These are phyloP conservation scores for Callospermophilus lateralis DNA, from an alignment of 2,113 vertebrate genomes.

Conservation along the genomic window DNA sequence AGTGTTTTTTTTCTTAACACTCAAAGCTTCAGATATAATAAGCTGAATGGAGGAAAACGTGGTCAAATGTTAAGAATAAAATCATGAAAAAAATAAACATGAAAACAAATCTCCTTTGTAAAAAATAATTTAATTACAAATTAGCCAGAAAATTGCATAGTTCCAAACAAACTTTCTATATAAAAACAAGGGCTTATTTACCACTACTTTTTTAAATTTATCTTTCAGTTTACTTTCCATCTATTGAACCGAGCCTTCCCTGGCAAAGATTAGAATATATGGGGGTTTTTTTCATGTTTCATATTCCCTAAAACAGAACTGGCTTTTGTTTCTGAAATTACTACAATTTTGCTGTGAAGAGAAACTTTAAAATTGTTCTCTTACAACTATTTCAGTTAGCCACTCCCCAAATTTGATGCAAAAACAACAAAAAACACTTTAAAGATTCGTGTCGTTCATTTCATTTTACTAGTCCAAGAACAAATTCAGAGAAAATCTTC, in stretches of 20 bases:
- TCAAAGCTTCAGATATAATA: conserved; percentile 61
- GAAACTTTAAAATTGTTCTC: conserved; percentile 67
- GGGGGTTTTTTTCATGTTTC: conserved; percentile 7
- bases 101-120: conserved; percentile 56
- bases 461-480: conserved; percentile 85
- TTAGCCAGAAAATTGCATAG: conserved; percentile 51
- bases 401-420: conserved; percentile 38
- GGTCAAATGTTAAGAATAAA: conserved; percentile 59
- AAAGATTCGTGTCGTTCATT: conserved; percentile 49
- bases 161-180: conserved; percentile 57
- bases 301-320: conserved; percentile 63
- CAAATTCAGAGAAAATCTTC: conserved; percentile 89
- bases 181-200: conserved; percentile 68
- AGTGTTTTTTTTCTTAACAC: conserved; percentile 37
- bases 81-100: conserved; percentile 49
- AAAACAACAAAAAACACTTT: neutral
- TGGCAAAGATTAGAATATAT: conserved; percentile 62
- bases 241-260: conserved; percentile 51
- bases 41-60: neutral
- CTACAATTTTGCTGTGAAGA: conserved; percentile 54
- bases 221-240: conserved; percentile 66
- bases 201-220: conserved; percentile 55
- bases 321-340: conserved; percentile 64
- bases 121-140: conserved; percentile 73
- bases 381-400: conserved; percentile 49